phyloP scores from a whole-genome alignment of 2,888 invertebrate genomes.

The Candidula unifasciata region DNA sequence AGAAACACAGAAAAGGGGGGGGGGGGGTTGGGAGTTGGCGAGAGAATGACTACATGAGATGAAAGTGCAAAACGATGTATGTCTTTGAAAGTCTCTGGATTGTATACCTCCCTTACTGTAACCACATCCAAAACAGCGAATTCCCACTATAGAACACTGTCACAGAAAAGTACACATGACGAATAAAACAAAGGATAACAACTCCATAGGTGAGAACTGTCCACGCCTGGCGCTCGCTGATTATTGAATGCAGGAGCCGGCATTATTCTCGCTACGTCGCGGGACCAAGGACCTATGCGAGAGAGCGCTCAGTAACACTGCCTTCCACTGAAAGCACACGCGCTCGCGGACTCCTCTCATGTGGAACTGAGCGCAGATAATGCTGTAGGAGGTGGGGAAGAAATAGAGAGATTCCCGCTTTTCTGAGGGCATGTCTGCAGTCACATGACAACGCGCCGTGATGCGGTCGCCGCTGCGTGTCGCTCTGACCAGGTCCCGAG shows the following conservation, averaged over 20 bases:
- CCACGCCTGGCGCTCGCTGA: not conserved
- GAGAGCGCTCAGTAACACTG: not conserved
- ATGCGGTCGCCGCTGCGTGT: not conserved
- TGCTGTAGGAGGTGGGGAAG: too few species aligned
- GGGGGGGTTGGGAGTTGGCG: too few species aligned
- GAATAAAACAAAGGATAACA: not conserved
- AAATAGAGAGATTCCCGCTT: not conserved
- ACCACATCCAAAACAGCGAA: not conserved
- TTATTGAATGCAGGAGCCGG: not conserved
- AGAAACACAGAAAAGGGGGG: too few species aligned
- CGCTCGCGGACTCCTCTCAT: not conserved
- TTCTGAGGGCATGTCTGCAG: conserved; percentile 5
- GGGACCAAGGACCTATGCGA: not conserved
- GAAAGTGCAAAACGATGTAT: too few species aligned
- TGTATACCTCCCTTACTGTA: too few species aligned
- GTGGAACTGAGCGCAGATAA: not conserved
- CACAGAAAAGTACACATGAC: not conserved
- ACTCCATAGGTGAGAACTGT: too few species aligned
- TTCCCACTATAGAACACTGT: not conserved
- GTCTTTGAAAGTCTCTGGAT: too few species aligned
- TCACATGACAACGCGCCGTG: not conserved
- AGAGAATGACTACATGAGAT: not conserved
- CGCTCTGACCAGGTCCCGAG: not conserved
- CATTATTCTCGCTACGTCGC: not conserved
- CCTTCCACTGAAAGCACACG: not conserved